phyloP scores from a whole-genome alignment of 2,888 invertebrate genomes.

The Lasioglossum vierecki region DNA sequence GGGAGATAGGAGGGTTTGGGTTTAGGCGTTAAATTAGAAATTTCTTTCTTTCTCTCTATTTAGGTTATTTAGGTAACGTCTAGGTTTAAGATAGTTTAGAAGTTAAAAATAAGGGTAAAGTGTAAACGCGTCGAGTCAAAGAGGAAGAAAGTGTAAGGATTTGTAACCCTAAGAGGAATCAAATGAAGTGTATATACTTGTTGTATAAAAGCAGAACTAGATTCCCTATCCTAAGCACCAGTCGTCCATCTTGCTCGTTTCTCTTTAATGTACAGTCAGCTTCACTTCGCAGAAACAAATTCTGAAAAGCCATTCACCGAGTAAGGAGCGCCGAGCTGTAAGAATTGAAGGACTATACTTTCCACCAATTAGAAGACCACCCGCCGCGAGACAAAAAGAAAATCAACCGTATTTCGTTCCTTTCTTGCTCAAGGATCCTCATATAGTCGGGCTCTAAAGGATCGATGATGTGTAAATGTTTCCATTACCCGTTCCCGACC shows the following conservation, averaged over 20 bases:
- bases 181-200: too few species aligned
- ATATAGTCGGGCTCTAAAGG: neutral
- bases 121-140: too few species aligned
- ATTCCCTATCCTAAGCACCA: neutral
- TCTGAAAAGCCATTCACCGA: neutral
- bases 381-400: neutral
- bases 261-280: neutral
- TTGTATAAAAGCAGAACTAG: neutral
- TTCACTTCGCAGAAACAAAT: neutral
- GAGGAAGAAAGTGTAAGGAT: too few species aligned
- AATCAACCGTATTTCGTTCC: neutral
- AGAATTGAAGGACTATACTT: constrained; percentile 2
- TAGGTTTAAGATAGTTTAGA: too few species aligned
- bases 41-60: too few species aligned
- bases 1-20: too few species aligned
- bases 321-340: neutral
- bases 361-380: neutral
- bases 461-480: constrained; percentile 11
- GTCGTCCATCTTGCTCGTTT: neutral
- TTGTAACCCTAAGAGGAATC: too few species aligned
- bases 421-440: neutral
- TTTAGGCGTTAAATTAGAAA: too few species aligned
- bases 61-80: too few species aligned
- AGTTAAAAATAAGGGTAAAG: too few species aligned
- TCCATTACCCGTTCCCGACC: neutral